Evolutionary conservation across 2,113 vertebrate species (phyloP), one percentile per base, ranked within the genome.

Genomic region (Menura novaehollandiae): DNA sequence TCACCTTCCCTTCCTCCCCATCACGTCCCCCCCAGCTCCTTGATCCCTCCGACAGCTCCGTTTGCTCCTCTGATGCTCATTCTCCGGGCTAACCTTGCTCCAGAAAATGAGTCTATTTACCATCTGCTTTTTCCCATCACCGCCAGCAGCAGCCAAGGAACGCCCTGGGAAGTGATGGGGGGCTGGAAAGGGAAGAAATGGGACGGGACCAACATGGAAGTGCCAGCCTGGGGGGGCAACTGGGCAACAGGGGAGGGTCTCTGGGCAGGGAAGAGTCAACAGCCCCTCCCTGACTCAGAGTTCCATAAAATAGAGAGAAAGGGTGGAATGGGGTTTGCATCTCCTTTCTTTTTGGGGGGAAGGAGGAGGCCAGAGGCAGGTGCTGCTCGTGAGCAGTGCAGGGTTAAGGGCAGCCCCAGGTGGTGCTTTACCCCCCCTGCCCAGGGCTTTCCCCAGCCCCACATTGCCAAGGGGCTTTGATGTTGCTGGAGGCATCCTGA

Each of bases 151-250:
- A 49, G 67, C 66, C 68, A 22, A 26, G 14, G 30, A 52, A 33
- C 11, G 7, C 13, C 47, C 33, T 1, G 6, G 24, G 62, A 9
- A 67, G 37, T 0, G 6, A 19, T 0, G 3, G 6, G 44, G 17
- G 21, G 14, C 30, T 73, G 71, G 16, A 11, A 64, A 35, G 46
- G 41, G 41, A 44, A 80, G 53, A 62, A 66, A 37, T 7, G 75
- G 41, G 59, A 20, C 1, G 18, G 35, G 23, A 60, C 11, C 33
- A 16, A 1, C 13, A 7, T 0, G 3, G 23, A 37, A 28, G 13
- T 13, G 2, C 8, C 59, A 43, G 30, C 35, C 39, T 9, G 35
- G 1, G 26, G 35, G 39, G 33, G 15, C 20, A 41, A 2, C 39
- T 30, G 82, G 23, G 18, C 15, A 21, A 3, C 20, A 74, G 69